phyloP scores from a whole-genome alignment of 2,888 invertebrate genomes.

The Oscheius sp. region DNA sequence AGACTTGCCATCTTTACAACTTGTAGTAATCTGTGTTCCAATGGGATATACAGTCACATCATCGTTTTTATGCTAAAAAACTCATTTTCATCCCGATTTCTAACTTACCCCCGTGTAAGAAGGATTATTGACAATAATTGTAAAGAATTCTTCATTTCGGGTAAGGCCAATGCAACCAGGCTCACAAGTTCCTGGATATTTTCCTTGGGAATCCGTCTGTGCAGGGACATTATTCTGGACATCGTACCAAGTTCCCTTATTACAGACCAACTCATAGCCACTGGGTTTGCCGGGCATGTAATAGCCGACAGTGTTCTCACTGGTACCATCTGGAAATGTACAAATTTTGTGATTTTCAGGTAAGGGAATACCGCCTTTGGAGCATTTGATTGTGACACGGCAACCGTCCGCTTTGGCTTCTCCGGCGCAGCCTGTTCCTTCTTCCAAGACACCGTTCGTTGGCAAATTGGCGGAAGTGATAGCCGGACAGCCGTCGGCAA shows the following conservation, averaged over 20 bases:
- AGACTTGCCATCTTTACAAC: constrained; percentile 19
- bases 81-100: too few relatives aligned
- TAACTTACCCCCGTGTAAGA: neutral
- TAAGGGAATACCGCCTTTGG: neutral
- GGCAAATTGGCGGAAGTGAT: neutral
- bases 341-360: constrained; percentile 4
- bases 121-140: neutral
- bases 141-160: neutral
- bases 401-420: constrained; percentile 8
- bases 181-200: constrained; percentile 14
- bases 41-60: constrained; percentile 3
- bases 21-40: constrained; percentile 1
- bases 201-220: neutral
- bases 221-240: neutral
- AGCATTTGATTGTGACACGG: constrained; percentile 11
- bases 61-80: constrained; percentile 19
- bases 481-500: constrained; percentile 18
- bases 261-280: constrained; percentile 26
- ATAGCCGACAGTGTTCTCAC: constrained; percentile 13
- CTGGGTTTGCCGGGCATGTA: constrained; percentile 30
- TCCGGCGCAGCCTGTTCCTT: neutral
- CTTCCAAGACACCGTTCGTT: constrained; percentile 3
- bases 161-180: constrained; percentile 19
- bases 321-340: neutral
- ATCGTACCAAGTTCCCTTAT: constrained; percentile 13